Evolutionary conservation across 2,797 vertebrate species (phyloP), one percentile per base, ranked within the genome.

Genomic region (Macroramphosus scolopax): DNA sequence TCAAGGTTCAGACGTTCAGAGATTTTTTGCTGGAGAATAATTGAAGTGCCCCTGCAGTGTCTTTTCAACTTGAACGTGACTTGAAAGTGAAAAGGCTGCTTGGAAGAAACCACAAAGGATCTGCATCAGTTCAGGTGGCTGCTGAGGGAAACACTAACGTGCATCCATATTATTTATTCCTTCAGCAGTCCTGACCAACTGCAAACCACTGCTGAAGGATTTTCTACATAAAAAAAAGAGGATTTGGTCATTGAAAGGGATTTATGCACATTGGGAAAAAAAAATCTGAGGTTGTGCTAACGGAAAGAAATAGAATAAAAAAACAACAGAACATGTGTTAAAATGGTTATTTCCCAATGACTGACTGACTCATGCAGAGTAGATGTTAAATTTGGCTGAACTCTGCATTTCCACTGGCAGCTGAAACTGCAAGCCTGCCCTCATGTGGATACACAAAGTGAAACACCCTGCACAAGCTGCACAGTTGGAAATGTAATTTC

Each of bases 401-500:
- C n/a, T n/a, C n/a, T n/a, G n/a, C n/a, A n/a, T n/a, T 25, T 39
- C 25, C 66, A 56, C 42, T 17, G 7, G 3, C 12, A 52, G 44
- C 11, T 32, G 42, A 29, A 82, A 72, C 65, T 87, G 26, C 83
- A 87, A 88, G 89, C 67, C 83, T 89, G 94, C 94, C 95, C 92
- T 89, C 94, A 68, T 90, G 94, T 97, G 95, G 94, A 82, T 77
- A 57, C 43, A 49, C 26, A 8, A 40, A 40, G 78, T 62, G 86
- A 28, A 17, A 53, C 53, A 70, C 24, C 0, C n/a, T n/a, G n/a
- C n/a, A 41, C 39, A 61, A 24, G 39, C 58, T 9, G 33, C 74
- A 63, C 71, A 73, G 75, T 60, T 51, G 47, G 57, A 59, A 48
- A 55, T 51, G 51, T 33, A 17, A 50, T 77, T 69, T 70, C 68